Evolutionary conservation across 2,113 vertebrate species (phyloP).

Genomic region (Tachycineta bicolor): DNA sequence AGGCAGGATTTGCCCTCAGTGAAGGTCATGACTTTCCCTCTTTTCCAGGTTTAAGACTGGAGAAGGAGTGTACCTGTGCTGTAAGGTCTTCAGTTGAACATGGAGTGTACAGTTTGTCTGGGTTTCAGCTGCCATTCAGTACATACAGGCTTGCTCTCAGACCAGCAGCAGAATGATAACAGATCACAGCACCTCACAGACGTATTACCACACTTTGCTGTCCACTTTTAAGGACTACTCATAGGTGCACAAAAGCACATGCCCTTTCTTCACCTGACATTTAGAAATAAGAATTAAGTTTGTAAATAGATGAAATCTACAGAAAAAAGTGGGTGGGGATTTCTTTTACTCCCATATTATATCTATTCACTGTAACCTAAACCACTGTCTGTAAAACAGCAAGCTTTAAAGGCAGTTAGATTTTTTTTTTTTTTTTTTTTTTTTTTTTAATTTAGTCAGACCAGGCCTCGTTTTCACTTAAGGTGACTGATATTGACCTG

Average conservation of each 20-base stretch:
- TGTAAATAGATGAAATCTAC: neutral
- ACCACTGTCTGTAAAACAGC: neutral
- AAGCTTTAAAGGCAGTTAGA: neutral
- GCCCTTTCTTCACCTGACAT: neutral
- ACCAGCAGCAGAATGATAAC: neutral
- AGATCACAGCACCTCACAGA: neutral
- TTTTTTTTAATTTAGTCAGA: neutral
- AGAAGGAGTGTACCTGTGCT: neutral
- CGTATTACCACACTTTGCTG: neutral
- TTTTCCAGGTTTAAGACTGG: neutral
- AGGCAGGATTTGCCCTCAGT: neutral
- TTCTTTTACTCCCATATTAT: neutral
- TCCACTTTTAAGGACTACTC: neutral
- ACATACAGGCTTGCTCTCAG: neutral
- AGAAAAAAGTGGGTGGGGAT: neutral
- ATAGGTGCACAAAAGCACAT: neutral
- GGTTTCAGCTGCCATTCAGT: neutral
- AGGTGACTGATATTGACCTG: neutral
- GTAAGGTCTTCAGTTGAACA: neutral
- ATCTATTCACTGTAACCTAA: neutral
- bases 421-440: neutral
- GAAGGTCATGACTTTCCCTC: neutral
- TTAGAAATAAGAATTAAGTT: neutral
- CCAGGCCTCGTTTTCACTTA: neutral
- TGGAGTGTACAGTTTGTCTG: neutral